Evolutionary conservation across 2,888 invertebrate genomes (phyloP).

Genomic region (Cephus spinipes): DNA sequence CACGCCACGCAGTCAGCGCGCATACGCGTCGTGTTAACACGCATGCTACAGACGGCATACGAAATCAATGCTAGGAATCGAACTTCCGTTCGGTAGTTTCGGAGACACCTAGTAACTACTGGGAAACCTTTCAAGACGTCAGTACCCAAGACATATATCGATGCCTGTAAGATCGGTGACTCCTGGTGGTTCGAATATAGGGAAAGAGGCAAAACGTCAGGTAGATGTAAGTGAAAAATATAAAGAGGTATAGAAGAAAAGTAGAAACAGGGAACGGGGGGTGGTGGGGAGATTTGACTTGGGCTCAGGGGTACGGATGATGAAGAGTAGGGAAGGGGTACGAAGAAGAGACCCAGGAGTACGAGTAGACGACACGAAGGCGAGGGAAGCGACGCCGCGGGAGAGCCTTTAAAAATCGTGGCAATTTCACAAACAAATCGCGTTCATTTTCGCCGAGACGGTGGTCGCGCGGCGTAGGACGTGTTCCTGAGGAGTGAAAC

Average conservation of each 20-base stretch:
- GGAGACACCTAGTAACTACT: slow-evolving; percentile 25
- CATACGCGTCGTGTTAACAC: background rate
- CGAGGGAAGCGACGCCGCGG: background rate
- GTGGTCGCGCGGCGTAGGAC: background rate
- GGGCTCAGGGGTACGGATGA: slow-evolving; percentile 24
- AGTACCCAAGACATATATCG: background rate
- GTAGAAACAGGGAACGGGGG: slow-evolving; percentile 27
- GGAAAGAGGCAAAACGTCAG: background rate
- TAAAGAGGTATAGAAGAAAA: slow-evolving; percentile 13
- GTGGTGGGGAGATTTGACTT: slow-evolving; percentile 19
- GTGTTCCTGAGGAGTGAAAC: background rate
- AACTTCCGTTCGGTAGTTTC: slow-evolving; percentile 56
- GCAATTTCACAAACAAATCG: slow-evolving; percentile 7
- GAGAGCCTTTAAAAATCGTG: slow-evolving; percentile 5
- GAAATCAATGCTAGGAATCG: slow-evolving; percentile 60
- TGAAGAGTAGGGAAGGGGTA: slow-evolving; percentile 32
- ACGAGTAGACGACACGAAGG: background rate
- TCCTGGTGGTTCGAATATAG: background rate
- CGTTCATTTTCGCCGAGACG: slow-evolving; percentile 8
- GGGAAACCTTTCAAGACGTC: background rate
- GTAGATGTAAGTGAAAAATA: background rate
- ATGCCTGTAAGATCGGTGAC: background rate
- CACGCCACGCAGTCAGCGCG: background rate
- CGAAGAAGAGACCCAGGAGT: background rate
- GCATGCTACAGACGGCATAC: slow-evolving; percentile 45